A percentile compares a stretch with the other conserved stretches of the same genome.
Evolutionary conservation across 2,113 vertebrate genomes (phyloP).

Genomic region (Ptilorrhoa leucosticta): DNA sequence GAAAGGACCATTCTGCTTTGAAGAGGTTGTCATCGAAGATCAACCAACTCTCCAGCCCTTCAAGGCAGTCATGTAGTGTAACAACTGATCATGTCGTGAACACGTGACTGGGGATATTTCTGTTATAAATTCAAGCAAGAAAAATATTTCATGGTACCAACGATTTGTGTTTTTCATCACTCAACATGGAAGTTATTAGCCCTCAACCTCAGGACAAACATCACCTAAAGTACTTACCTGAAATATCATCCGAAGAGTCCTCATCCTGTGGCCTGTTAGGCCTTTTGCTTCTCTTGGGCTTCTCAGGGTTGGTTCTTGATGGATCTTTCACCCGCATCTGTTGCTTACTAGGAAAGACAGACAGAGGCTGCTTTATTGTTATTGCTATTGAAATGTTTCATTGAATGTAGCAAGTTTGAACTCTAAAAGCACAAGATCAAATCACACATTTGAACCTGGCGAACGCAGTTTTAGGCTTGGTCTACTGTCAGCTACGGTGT

Average conservation of each 20-base stretch:
- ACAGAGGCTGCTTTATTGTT: not conserved
- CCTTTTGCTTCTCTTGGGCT: constrained; percentile 89
- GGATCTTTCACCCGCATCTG: constrained; percentile 98
- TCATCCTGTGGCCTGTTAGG: constrained; percentile 86
- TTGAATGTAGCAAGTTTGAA: not conserved
- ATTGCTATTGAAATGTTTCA: not conserved
- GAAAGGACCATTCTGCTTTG: not conserved
- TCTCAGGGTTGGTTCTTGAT: constrained; percentile 82
- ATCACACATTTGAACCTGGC: not conserved
- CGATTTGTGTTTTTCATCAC: not conserved
- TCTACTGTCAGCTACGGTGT: not conserved
- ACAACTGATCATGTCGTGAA: not conserved
- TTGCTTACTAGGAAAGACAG: constrained; percentile 66
- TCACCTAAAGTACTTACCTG: constrained; percentile 73
- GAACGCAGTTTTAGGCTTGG: not conserved
- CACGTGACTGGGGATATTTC: not conserved
- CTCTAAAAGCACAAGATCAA: not conserved
- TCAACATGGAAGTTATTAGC: not conserved
- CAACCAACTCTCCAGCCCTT: not conserved
- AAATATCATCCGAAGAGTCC: constrained; percentile 95
- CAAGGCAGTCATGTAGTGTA: not conserved
- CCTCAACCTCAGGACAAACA: not conserved
- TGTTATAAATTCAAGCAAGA: not conserved
- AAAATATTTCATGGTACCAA: not conserved
- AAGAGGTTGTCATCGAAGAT: not conserved